Evolutionary conservation across 2,888 invertebrate genomes (phyloP).

Genomic region (Himalopsyche kuldschensis): DNA sequence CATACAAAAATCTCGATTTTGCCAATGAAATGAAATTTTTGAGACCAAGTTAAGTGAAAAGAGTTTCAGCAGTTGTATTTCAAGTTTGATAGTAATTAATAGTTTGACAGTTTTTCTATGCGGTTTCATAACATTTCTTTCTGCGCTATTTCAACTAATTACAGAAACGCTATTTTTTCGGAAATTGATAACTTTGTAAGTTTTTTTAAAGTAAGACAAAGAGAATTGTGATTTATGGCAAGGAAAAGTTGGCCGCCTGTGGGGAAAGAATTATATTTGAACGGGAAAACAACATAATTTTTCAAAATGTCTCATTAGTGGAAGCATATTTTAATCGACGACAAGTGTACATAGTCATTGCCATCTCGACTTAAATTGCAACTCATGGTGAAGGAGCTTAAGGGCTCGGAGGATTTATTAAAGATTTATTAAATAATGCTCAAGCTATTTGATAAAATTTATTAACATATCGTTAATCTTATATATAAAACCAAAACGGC

Average conservation of each 20-base stretch:
- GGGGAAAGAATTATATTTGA: slow-evolving; percentile 4
- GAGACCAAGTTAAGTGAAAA: no score
- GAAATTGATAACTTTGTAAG: neutral
- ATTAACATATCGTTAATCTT: no score
- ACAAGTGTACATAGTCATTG: neutral
- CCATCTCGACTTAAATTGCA: slow-evolving; percentile 16
- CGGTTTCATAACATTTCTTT: neutral
- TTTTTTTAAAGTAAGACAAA: neutral
- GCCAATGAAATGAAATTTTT: no score
- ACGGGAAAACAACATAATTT: slow-evolving; percentile 23
- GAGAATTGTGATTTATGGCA: neutral
- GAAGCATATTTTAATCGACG: slow-evolving; percentile 29
- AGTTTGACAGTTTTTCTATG: neutral
- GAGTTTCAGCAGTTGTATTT: neutral
- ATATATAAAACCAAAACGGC: no score
- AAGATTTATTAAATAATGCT: no score
- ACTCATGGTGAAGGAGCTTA: neutral
- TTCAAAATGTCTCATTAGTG: slow-evolving; percentile 35
- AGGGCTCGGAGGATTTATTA: neutral
- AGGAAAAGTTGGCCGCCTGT: neutral
- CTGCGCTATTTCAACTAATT: neutral
- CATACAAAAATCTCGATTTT: no score
- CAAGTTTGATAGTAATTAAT: neutral
- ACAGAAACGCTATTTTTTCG: neutral
- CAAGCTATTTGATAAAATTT: no score